phyloP scores from a whole-genome alignment of 2,888 invertebrate genomes.

The Oscheius myriophilus region DNA sequence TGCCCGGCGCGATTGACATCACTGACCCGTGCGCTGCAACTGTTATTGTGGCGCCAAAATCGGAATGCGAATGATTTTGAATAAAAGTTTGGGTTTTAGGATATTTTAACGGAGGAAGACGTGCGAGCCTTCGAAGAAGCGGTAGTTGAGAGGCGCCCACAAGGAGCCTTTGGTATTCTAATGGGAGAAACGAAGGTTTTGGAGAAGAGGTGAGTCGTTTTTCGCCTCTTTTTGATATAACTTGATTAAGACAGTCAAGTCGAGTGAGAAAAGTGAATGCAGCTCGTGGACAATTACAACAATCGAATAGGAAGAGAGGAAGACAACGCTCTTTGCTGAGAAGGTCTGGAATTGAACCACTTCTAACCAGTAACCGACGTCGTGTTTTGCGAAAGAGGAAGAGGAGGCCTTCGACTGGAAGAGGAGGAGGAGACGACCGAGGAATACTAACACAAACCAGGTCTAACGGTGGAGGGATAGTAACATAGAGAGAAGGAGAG shows the following conservation, averaged over 20 bases:
- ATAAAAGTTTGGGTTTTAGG: not conserved
- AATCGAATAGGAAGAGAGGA: conserved; percentile 7
- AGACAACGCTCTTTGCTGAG: conserved; percentile 10
- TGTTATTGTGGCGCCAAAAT: not conserved
- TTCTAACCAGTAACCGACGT: no score
- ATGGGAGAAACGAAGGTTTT: no score
- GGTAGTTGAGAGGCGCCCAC: not conserved
- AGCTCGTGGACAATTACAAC: not conserved
- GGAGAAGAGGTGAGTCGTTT: not conserved
- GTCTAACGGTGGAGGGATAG: no score
- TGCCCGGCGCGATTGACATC: no score
- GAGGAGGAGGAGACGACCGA: no score
- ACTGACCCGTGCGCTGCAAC: not conserved
- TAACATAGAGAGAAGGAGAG: no score
- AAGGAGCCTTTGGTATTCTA: not conserved
- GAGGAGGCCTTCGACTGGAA: no score
- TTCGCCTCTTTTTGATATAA: not conserved
- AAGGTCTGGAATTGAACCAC: conserved; percentile 6
- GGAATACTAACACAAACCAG: no score
- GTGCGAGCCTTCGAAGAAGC: conserved; percentile 24
- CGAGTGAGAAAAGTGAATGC: conserved; percentile 14
- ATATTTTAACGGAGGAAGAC: conserved; percentile 22
- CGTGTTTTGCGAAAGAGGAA: no score
- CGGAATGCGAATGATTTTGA: not conserved
- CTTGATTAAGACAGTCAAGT: not conserved